Base-by-base conservation (phyloP, 2,888 invertebrate genomes). In the Drosophila anceps region DNA sequence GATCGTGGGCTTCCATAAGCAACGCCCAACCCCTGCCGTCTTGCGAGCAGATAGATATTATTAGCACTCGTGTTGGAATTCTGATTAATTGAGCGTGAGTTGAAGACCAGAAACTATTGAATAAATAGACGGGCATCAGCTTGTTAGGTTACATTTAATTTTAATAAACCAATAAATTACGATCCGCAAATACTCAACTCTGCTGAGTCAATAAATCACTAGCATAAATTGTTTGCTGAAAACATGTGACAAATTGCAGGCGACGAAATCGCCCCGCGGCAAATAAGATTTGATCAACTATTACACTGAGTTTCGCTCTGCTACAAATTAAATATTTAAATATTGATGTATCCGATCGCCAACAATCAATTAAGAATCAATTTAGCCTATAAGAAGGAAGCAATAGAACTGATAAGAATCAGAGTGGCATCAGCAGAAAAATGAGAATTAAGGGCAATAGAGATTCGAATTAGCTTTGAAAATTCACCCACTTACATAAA, bases 41-140 rank as follows among this genome's bases (percentile, higher is more conserved):
- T 20, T 2, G 27, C 8, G 4, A 44, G 4, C 13, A 13, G 79
- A 74, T 60, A 69, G 51, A 61, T 54, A 61, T 50, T 65, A 69
- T 74, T 75, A 54, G 51, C 65, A 65, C 57, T 74, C 57, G 58
- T 76, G 81, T 48, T 68, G 59, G 62, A 58, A 84, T 67, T 75
- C 73, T 88, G 84, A 89, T 82, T 85, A 84, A 88, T 82, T 81
- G 76, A 73, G 83, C 88, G 85, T 73, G 73, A 80, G 76, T 88
- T 72, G 70, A 60, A 65, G 81, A 59, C 43, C 46, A 63, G 58
- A 27, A 43, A 57, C 60, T 60, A 51, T 59, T 65, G 46, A 68
- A 60, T 53, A 63, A 55, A 55, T 79, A 35, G 64, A 12, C 27
- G n/a, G 35, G 44, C 55, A 44, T 35, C 64, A 53, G 48, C 59